phyloP scores from a whole-genome alignment of 1,140 invertebrate genomes.

The Probaryconus sp. region DNA sequence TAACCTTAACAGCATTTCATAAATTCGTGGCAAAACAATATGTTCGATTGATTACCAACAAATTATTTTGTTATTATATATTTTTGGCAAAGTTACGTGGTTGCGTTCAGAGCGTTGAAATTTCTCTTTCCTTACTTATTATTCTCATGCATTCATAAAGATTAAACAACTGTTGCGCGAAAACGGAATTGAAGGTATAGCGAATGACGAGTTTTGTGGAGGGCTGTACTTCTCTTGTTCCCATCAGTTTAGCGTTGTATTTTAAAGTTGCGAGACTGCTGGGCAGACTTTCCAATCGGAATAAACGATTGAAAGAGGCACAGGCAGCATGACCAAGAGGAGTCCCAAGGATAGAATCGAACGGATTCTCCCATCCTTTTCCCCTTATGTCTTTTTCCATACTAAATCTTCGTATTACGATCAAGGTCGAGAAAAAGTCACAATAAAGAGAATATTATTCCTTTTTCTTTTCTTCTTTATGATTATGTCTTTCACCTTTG shows the following conservation, averaged over 20 bases:
- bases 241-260: constrained; percentile 29
- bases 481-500: too few species aligned
- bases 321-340: constrained; percentile 34
- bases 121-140: background rate
- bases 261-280: constrained; percentile 29
- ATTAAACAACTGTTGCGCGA: constrained; percentile 57
- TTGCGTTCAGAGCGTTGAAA: too few species aligned
- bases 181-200: too few species aligned
- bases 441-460: constrained; percentile 46
- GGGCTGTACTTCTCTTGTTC: constrained; percentile 20
- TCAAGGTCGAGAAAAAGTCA: constrained; percentile 68
- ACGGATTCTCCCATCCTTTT: constrained; percentile 55
- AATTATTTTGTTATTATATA: too few species aligned
- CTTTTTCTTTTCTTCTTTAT: background rate
- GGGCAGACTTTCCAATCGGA: constrained; percentile 55
- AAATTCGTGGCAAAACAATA: too few species aligned
- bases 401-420: constrained; percentile 52
- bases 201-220: constrained; percentile 28
- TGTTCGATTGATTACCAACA: too few species aligned
- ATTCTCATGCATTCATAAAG: constrained; percentile 9
- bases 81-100: too few species aligned
- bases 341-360: constrained; percentile 17
- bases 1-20: too few species aligned
- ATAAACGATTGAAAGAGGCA: constrained; percentile 58
- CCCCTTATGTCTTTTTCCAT: constrained; percentile 46